Evolutionary conservation across 2,888 invertebrate genomes (phyloP).

Genomic region (Cancer borealis): DNA sequence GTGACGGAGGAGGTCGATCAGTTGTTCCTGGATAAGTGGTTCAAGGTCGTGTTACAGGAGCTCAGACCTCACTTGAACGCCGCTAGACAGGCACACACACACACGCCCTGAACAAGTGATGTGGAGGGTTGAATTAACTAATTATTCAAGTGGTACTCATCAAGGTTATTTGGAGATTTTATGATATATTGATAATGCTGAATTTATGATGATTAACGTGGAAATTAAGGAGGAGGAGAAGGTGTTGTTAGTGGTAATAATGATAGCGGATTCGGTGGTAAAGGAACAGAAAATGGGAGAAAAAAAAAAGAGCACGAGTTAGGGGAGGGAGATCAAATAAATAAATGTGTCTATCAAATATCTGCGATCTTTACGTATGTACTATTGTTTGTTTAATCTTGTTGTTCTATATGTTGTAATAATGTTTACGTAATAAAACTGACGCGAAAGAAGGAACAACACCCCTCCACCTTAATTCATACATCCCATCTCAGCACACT

Average conservation of each 20-base stretch:
- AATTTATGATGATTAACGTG: not conserved
- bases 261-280: too few relatives aligned
- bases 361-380: not conserved
- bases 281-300: not conserved
- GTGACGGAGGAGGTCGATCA: not conserved
- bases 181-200: not conserved
- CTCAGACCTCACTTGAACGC: not conserved
- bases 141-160: not conserved
- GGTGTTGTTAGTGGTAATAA: not conserved
- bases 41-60: slow-evolving; percentile 10
- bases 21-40: slow-evolving; percentile 38
- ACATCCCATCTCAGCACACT: not conserved
- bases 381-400: not conserved
- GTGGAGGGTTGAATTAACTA: not conserved
- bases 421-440: not conserved
- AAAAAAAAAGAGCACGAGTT: not conserved
- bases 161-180: not conserved
- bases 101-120: not conserved
- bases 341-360: not conserved
- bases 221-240: not conserved
- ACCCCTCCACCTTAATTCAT: not conserved
- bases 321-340: not conserved
- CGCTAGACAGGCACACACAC: not conserved
- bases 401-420: not conserved
- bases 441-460: not conserved